phyloP scores from a whole-genome alignment of 2,797 vertebrate species.

The Halcyon leucocephala region DNA sequence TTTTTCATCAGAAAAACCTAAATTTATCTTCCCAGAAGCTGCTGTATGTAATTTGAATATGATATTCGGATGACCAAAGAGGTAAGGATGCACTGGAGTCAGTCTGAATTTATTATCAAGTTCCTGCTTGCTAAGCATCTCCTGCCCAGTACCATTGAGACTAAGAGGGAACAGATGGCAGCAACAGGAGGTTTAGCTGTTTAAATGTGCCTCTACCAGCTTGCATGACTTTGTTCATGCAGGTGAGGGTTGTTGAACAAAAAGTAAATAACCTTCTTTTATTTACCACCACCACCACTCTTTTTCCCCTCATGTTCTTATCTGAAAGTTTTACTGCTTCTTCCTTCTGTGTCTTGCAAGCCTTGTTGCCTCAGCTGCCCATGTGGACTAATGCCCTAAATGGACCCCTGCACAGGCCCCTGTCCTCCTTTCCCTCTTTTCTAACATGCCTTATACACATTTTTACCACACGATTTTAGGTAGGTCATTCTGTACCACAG shows the following conservation, averaged over 20 bases:
- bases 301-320: accelerated
- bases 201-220: neutral
- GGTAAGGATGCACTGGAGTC: neutral
- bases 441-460: neutral
- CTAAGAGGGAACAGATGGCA: neutral
- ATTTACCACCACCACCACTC: neutral
- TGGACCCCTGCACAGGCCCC: neutral
- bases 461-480: neutral
- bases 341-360: neutral
- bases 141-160: neutral
- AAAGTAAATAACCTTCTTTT: neutral
- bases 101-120: neutral
- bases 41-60: neutral
- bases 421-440: neutral
- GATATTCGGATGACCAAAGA: neutral
- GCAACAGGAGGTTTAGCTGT: neutral
- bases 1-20: neutral
- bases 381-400: neutral
- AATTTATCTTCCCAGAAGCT: neutral
- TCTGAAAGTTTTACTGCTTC: neutral
- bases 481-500: neutral
- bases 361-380: neutral
- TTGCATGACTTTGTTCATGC: neutral
- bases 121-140: neutral
- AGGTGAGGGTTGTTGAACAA: neutral